Percentiles rank a stretch among this genome's conserved stretches.
Conservation (phyloP, 2,113 vertebrate species). For the Aegypius monachus region DNA sequence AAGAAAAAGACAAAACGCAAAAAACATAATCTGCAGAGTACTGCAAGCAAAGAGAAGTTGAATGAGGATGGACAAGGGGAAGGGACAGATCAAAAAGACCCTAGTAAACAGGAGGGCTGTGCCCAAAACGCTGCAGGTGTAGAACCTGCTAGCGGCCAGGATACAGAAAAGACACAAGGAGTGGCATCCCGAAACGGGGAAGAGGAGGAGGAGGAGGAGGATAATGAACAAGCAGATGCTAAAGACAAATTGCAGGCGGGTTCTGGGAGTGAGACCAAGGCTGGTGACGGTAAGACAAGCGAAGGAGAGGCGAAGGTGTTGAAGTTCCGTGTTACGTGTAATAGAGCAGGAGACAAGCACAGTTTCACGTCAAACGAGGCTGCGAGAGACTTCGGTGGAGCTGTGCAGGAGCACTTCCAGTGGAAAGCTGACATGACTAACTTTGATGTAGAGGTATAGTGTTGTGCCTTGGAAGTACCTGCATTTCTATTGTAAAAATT, state of each 20-base stretch:
- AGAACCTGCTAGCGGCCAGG: conserved; percentile 3
- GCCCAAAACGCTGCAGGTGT: neutral
- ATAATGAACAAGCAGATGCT: neutral
- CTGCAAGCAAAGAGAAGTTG: conserved; percentile 45
- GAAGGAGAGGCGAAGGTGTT: conserved; percentile 56
- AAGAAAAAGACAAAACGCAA: conserved; percentile 86
- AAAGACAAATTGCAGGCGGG: neutral
- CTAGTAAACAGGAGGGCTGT: neutral
- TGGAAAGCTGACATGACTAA: conserved; percentile 99
- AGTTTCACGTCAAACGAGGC: conserved; percentile 94
- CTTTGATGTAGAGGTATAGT: conserved; percentile 92
- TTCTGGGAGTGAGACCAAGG: neutral
- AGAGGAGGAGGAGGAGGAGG: neutral
- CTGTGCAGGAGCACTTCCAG: conserved; percentile 91
- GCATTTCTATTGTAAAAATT: accelerated
- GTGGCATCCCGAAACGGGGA: neutral
- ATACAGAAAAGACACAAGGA: neutral
- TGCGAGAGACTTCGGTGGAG: conserved; percentile 93
- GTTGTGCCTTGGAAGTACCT: neutral
- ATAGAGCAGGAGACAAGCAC: conserved; percentile 91
- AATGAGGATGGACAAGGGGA: neutral
- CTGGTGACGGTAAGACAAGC: neutral
- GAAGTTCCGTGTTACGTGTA: conserved; percentile 94
- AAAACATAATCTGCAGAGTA: conserved; percentile 54
- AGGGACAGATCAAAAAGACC: neutral